phyloP scores from a whole-genome alignment of 2,888 invertebrate species.

The Drosophila hamatofila region DNA sequence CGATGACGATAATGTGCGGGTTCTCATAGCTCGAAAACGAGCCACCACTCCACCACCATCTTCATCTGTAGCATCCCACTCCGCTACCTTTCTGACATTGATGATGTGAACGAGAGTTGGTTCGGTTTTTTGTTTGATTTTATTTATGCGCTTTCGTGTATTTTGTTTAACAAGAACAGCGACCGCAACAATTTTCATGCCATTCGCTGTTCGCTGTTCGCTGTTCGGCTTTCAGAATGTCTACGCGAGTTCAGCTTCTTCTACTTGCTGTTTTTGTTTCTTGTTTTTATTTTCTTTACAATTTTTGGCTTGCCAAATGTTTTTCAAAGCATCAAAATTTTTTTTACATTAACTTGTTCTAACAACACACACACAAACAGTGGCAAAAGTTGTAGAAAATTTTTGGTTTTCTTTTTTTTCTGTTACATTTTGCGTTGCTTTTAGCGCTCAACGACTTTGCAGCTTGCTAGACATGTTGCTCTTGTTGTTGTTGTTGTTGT shows the following conservation, averaged over 20 bases:
- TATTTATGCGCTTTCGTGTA: slow-evolving; percentile 73
- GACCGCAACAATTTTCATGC: slow-evolving; percentile 55
- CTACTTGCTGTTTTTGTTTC: slow-evolving; percentile 44
- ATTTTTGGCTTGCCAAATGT: slow-evolving; percentile 77
- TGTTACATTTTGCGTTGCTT: slow-evolving; percentile 65
- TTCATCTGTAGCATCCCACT: not conserved
- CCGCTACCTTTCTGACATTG: slow-evolving; percentile 40
- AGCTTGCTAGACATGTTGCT: slow-evolving; percentile 46
- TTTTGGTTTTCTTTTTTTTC: slow-evolving; percentile 28
- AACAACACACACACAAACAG: slow-evolving; percentile 49
- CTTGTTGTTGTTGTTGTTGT: slow-evolving; percentile 46
- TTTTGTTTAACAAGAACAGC: slow-evolving; percentile 64
- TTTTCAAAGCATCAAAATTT: slow-evolving; percentile 81
- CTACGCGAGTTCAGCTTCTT: slow-evolving; percentile 32
- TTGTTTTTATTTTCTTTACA: slow-evolving; percentile 76
- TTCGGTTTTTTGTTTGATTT: slow-evolving; percentile 71
- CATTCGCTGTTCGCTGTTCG: slow-evolving; percentile 1
- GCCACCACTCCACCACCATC: not conserved
- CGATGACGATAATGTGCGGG: slow-evolving; percentile 71
- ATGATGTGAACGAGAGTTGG: slow-evolving; percentile 60
- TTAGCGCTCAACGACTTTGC: slow-evolving; percentile 78
- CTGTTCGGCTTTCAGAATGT: slow-evolving; percentile 34
- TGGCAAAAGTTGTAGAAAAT: slow-evolving; percentile 70
- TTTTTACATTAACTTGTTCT: slow-evolving; percentile 81
- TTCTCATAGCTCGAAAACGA: slow-evolving; percentile 38